Base-by-base conservation (phyloP, 2,888 invertebrate species). In the Andrena marginata region DNA sequence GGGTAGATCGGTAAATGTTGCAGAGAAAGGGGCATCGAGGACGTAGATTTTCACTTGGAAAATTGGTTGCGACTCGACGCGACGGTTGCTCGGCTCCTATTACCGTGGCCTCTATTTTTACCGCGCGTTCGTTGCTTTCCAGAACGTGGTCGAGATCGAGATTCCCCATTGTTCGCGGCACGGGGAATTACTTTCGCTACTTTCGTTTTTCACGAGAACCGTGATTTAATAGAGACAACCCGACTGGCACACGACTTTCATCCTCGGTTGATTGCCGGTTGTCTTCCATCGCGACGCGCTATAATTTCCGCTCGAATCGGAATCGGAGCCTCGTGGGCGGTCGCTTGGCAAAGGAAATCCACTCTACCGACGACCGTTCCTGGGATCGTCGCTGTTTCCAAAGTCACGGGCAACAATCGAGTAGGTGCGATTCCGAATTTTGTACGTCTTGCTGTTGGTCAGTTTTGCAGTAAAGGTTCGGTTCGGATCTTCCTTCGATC, bases 131-230 rank as follows among this genome's bases (percentile, higher is more conserved):
- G 56, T 76, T 54, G 69, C 77, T 86, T 77, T 82, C 77, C 78
- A 68, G 73, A 69, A 81, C 64, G 68, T 63, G 74, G 60, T 67
- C 65, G 73, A 68, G 71, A 70, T 75, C 75, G 84, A 56, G 84
- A 84, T 82, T 67, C 84, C 54, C 73, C 71, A 82, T 85, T 85
- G 76, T 84, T 78, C 69, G 59, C 70, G 20, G 5, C 65, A 54
- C 49, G 64, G 56, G 68, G 77, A 82, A 86, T 86, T 87, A 87
- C 87, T 87, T 87, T 87, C 87, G 87, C 87, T 87, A 75, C 87
- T 87, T 87, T 87, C 87, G 76, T 75, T 81, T 87, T 83, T 79
- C 78, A 67, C 71, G 69, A 77, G 77, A 67, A 76, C 69, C 75
- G 80, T 85, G 84, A 81, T 85, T 81, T 81, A 81, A 87, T 84